phyloP scores from a whole-genome alignment of 2,797 vertebrate genomes.

The Arnoldichthys spilopterus region DNA sequence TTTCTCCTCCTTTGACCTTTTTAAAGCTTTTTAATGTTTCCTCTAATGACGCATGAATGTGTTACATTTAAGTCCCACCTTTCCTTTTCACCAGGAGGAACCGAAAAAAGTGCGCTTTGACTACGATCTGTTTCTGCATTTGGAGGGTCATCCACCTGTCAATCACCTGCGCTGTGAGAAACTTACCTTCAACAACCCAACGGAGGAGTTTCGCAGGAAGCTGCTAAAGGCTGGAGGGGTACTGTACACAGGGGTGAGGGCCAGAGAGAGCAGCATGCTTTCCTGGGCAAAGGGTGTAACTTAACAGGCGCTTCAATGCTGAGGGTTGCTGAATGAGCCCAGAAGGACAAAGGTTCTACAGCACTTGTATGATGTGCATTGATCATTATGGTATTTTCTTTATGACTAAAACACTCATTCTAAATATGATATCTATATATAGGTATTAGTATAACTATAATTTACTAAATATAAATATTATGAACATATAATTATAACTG shows the following conservation, averaged over 20 bases:
- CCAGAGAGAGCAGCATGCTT: not conserved
- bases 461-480: no score
- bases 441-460: no score
- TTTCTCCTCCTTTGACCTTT: not conserved
- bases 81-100: slow-evolving; percentile 84
- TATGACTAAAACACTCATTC: no score
- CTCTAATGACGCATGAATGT: not conserved
- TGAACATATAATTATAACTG: no score
- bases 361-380: no score
- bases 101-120: slow-evolving; percentile 99
- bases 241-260: slow-evolving; percentile 54
- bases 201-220: slow-evolving; percentile 95
- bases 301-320: not conserved
- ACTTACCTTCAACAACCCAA: slow-evolving; percentile 98
- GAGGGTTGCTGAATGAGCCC: slow-evolving; percentile 1
- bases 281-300: not conserved
- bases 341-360: not conserved
- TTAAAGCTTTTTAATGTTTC: not conserved
- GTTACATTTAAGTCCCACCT: not conserved
- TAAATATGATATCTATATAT: no score
- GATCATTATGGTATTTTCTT: no score
- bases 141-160: slow-evolving; percentile 98
- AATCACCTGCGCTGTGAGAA: slow-evolving; percentile 99
- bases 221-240: slow-evolving; percentile 97
- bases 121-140: slow-evolving; percentile 98